These are phyloP conservation scores for Capreolus pygargus DNA, from an alignment of 2,113 vertebrate species.

Conservation along the genomic window DNA sequence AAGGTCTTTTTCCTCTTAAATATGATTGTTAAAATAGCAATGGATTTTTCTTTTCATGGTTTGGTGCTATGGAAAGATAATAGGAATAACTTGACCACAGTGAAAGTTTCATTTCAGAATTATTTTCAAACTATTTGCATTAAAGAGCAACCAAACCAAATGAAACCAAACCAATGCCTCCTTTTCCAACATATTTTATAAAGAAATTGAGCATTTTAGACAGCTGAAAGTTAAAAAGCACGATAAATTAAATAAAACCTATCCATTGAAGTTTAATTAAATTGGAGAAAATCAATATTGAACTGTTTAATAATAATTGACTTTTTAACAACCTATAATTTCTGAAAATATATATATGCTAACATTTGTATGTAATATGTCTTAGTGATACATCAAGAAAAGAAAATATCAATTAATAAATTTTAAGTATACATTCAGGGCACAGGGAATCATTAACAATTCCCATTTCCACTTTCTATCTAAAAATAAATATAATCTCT, in stretches of 20 bases:
- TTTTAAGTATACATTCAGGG: neutral
- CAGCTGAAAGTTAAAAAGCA: neutral
- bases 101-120: constrained; percentile 5
- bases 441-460: neutral
- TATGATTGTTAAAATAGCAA: constrained; percentile 40
- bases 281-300: neutral
- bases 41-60: neutral
- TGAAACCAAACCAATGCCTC: neutral
- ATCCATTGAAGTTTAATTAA: neutral
- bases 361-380: neutral
- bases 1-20: constrained; percentile 48
- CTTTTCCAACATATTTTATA: neutral
- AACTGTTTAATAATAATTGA: neutral
- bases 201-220: neutral
- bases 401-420: neutral
- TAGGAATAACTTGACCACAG: neutral
- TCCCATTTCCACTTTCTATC: neutral
- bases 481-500: neutral
- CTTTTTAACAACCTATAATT: neutral
- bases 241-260: neutral
- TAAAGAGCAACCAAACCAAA: neutral
- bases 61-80: neutral
- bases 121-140: neutral
- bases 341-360: neutral
- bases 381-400: neutral